A percentile compares a stretch with the other conserved stretches of the same genome.
Evolutionary conservation across 1,140 invertebrate species (phyloP).

Genomic region (Plectus sambesii): DNA sequence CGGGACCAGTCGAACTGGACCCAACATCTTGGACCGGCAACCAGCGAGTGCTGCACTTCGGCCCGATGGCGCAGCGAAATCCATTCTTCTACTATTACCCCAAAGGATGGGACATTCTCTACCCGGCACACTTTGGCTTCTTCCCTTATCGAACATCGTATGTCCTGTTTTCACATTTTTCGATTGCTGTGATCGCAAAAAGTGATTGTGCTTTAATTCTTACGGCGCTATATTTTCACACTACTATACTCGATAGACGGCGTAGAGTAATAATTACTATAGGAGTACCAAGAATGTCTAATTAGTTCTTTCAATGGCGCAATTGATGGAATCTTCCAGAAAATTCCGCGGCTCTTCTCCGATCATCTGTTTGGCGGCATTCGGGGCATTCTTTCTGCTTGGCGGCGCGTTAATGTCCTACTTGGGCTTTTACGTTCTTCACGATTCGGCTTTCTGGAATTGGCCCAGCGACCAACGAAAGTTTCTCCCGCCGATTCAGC

Average conservation of each 20-base stretch:
- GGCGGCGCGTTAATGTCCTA: slow-evolving; percentile 41
- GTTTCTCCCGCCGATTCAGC: slow-evolving; percentile 24
- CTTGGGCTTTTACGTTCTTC: slow-evolving; percentile 36
- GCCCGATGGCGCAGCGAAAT: slow-evolving; percentile 44
- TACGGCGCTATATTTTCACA: slow-evolving; percentile 6
- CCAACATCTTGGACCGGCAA: slow-evolving; percentile 41
- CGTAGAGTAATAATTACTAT: too few species aligned
- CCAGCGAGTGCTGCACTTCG: slow-evolving; percentile 43
- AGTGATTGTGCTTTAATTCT: slow-evolving; percentile 16
- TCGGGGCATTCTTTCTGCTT: slow-evolving; percentile 38
- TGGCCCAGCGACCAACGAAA: slow-evolving; percentile 25
- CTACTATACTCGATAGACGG: too few species aligned
- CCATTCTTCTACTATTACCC: slow-evolving; percentile 45
- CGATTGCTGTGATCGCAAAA: slow-evolving; percentile 4
- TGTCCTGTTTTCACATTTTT: slow-evolving; percentile 9
- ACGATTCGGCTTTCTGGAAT: slow-evolving; percentile 39
- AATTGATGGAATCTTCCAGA: slow-evolving; percentile 21
- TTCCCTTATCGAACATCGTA: slow-evolving; percentile 44
- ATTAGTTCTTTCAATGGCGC: too few species aligned
- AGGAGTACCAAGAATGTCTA: too few species aligned
- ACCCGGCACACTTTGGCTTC: slow-evolving; percentile 45
- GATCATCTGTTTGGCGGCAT: slow-evolving; percentile 38
- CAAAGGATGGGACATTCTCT: slow-evolving; percentile 44
- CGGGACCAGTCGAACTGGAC: slow-evolving; percentile 38
- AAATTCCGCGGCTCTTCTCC: slow-evolving; percentile 44